Evolutionary conservation across 2,797 vertebrate genomes (phyloP).

Genomic region (Poecilia velifera): DNA sequence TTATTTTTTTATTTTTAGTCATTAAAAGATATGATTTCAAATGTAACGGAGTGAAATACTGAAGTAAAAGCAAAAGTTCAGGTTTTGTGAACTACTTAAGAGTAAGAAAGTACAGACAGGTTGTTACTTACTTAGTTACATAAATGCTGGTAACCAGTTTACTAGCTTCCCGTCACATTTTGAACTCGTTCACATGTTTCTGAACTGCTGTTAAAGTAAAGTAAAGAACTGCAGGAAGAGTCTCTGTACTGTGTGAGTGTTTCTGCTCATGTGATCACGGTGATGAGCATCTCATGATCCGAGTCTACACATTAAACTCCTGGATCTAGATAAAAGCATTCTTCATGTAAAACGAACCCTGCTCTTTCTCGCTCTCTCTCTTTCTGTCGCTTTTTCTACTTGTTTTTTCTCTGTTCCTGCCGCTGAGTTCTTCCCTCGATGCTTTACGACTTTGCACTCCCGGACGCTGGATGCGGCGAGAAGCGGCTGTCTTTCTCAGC

Average conservation of each 20-base stretch:
- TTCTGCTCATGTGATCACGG: slow-evolving; percentile 46
- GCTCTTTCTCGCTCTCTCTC: background rate
- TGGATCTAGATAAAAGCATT: slow-evolving; percentile 9
- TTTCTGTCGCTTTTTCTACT: background rate
- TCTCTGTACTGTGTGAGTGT: slow-evolving; percentile 11
- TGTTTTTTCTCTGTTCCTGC: background rate
- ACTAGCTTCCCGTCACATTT: background rate
- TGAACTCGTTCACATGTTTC: background rate
- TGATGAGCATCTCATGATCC: slow-evolving; percentile 50
- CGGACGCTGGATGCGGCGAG: slow-evolving; percentile 5
- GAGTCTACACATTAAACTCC: slow-evolving; percentile 23
- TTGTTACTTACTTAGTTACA: no score
- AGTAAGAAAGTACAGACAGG: no score
- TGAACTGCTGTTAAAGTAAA: background rate
- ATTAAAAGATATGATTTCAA: no score
- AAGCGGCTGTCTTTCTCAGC: slow-evolving; percentile 20
- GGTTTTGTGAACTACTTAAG: no score
- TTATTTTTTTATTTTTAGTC: no score
- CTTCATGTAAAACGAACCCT: slow-evolving; percentile 1
- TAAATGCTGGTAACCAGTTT: no score
- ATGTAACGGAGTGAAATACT: no score
- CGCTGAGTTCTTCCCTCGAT: background rate
- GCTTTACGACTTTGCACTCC: no score
- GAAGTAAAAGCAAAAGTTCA: no score
- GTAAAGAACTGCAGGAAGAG: slow-evolving; percentile 2